Base-by-base conservation (phyloP, 2,888 invertebrate species). In the Coleophora deauratella region DNA sequence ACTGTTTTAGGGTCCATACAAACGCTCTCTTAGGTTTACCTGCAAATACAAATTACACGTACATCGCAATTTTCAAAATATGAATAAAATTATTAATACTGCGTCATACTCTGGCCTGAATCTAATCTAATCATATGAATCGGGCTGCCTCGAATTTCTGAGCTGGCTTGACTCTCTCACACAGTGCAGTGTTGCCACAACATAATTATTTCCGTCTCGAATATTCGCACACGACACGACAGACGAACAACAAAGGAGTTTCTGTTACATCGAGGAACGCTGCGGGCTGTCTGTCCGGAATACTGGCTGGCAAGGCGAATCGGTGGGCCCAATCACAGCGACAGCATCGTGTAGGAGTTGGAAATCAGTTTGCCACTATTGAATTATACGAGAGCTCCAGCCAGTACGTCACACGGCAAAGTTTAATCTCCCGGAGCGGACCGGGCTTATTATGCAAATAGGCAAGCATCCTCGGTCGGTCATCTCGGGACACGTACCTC, bases 361-460 rank as follows among this genome's bases (percentile, higher is more conserved):
- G 66, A 71, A 82, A 77, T 81, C 79, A 81, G 78, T 79, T 79
- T 72, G 74, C 75, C 76, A 72, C 79, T 81, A 82, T 82, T 82
- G 79, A 82, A 81, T 82, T 81, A 81, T 74, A 79, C 71, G 73
- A 69, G 70, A 64, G 73, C 72, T 72, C 72, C 76, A 72, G 72
- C 68, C 67, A n/a, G n/a, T 69, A 74, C 75, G 78, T 78, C 78
- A 79, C 79, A 78, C 77, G 78, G 65, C 73, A 60, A 80, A 81
- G 80, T 81, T 81, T 79, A 80, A 82, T 81, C 80, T 78, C 72
- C 72, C 70, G 66, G 66, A 74, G 78, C 75, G 73, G 71, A 63
- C 70, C 73, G 70, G 70, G 79, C 77, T 79, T 80, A 80, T 80
- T 81, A 81, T 81, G 80, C 78, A 79, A 80, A 81, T 80, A 70